Evolutionary conservation across 2,797 vertebrate genomes (phyloP).

Genomic region (Malurus splendens): DNA sequence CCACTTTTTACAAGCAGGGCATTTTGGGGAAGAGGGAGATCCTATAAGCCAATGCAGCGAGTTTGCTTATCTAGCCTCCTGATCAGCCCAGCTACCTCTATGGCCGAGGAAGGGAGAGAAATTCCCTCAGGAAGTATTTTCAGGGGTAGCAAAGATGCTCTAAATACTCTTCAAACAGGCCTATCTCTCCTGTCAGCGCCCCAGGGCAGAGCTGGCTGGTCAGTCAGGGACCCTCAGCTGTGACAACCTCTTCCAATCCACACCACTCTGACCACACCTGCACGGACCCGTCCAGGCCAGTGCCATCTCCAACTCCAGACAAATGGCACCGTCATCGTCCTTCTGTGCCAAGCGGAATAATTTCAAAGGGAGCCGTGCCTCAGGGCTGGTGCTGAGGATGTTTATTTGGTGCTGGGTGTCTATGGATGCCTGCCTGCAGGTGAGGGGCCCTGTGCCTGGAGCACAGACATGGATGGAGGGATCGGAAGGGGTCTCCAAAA

Average conservation of each 20-base stretch:
- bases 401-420: background rate
- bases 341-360: background rate
- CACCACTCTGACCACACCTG: background rate
- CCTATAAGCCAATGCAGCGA: background rate
- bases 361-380: background rate
- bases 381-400: background rate
- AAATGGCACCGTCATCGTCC: accelerated
- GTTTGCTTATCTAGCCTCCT: background rate
- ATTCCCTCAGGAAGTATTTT: background rate
- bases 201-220: background rate
- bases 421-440: background rate
- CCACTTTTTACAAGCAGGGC: background rate
- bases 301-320: accelerated
- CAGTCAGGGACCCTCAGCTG: background rate
- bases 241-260: constrained; percentile 16
- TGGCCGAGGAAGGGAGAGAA: background rate
- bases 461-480: background rate
- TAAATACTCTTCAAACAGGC: constrained; percentile 35
- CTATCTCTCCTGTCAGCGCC: background rate
- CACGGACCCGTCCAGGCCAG: background rate
- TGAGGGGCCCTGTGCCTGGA: background rate
- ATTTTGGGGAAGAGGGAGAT: background rate
- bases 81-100: background rate
- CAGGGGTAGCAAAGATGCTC: background rate
- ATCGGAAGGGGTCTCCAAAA: background rate